Percentiles rank a stretch among this genome's conserved stretches.
Conservation (phyloP, 2,888 invertebrate genomes). For the Rugalucina vietnamica region DNA sequence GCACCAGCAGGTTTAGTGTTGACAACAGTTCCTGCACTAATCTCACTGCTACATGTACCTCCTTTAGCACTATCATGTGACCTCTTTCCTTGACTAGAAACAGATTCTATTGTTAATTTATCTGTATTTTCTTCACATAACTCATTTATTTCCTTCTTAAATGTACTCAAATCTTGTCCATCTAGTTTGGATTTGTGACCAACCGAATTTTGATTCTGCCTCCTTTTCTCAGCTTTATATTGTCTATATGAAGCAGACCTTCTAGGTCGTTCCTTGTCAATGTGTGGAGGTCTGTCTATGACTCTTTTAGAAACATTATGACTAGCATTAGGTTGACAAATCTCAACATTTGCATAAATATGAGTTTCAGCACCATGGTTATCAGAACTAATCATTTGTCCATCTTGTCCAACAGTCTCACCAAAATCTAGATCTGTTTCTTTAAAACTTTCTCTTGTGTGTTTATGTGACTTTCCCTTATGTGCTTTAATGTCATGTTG, state of each 20-base stretch:
- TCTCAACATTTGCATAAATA: conserved; percentile 62
- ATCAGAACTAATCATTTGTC: background rate
- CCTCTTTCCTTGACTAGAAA: conserved; percentile 53
- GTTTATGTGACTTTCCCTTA: conserved; percentile 25
- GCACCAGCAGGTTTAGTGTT: conserved; percentile 31
- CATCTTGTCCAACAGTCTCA: background rate
- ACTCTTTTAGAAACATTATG: background rate
- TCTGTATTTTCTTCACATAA: conserved; percentile 54
- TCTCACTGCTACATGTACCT: conserved; percentile 68
- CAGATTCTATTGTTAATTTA: conserved; percentile 39
- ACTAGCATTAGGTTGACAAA: background rate
- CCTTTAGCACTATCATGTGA: conserved; percentile 61
- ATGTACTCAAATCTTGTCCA: background rate
- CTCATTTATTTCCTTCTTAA: conserved; percentile 37
- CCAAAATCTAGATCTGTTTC: background rate
- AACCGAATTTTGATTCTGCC: background rate
- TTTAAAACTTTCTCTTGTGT: conserved; percentile 2
- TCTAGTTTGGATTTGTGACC: background rate
- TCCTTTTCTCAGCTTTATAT: background rate
- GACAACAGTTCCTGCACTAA: conserved; percentile 73
- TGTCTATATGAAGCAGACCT: background rate
- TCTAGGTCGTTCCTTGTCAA: background rate
- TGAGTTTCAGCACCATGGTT: conserved; percentile 25
- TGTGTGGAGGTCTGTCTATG: background rate
- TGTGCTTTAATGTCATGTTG: background rate